Evolutionary conservation across 2,888 invertebrate species (phyloP).

Genomic region (Brachyptera putata): DNA sequence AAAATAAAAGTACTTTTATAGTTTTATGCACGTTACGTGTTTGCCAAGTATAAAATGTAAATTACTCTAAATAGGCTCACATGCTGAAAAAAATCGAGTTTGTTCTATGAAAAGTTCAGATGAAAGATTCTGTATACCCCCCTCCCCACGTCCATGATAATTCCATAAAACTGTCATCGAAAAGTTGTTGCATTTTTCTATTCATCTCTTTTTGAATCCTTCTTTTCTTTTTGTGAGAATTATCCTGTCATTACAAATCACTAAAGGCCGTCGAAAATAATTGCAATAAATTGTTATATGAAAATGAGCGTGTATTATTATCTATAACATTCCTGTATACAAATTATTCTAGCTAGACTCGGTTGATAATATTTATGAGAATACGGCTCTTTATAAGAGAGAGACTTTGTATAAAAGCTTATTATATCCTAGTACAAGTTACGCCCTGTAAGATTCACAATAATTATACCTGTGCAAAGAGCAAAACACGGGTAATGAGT

Average conservation of each 20-base stretch:
- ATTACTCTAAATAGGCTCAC: too few species aligned
- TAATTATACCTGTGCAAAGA: conserved; percentile 1
- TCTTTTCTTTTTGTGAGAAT: conserved; percentile 37
- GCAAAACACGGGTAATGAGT: background rate
- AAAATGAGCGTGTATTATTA: background rate
- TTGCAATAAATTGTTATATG: too few species aligned
- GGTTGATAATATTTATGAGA: background rate
- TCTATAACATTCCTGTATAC: conserved; percentile 3
- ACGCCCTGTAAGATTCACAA: conserved; percentile 11
- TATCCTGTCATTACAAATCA: conserved; percentile 58
- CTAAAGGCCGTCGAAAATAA: too few species aligned
- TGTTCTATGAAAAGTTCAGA: too few species aligned
- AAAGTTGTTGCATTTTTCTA: background rate
- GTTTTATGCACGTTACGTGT: too few species aligned
- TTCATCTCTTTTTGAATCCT: background rate
- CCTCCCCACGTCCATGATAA: too few species aligned
- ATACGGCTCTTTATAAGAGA: background rate
- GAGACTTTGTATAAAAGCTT: too few species aligned
- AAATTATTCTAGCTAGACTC: conserved; percentile 11
- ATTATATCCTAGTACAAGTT: background rate
- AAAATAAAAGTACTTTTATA: conserved; percentile 1
- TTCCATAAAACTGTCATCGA: background rate
- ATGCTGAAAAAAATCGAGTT: too few species aligned
- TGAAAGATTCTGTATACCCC: too few species aligned
- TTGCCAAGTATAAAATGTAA: background rate